Evolutionary conservation across 2,113 vertebrate genomes (phyloP).

Genomic region (Rhinolophus ferrumequinum): DNA sequence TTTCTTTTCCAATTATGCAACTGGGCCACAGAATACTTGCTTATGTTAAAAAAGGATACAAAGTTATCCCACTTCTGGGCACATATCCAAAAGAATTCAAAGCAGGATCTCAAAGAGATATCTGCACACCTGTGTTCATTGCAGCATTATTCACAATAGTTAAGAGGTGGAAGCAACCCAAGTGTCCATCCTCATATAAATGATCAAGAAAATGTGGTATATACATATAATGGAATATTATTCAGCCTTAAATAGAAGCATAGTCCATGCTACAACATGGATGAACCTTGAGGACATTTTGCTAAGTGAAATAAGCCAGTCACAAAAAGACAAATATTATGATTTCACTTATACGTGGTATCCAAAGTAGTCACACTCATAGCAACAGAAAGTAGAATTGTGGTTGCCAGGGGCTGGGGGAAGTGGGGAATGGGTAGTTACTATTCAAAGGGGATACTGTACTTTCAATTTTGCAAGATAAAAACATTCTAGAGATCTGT

Average conservation of each 20-base stretch:
- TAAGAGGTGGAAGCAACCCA: not conserved
- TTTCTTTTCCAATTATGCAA: slow-evolving; percentile 21
- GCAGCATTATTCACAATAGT: not conserved
- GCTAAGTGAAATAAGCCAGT: not conserved
- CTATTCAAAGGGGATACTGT: not conserved
- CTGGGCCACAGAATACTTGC: not conserved
- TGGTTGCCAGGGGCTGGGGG: not conserved
- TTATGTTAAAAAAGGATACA: not conserved
- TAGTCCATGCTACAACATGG: not conserved
- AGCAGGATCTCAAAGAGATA: not conserved
- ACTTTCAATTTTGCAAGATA: not conserved
- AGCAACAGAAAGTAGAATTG: not conserved
- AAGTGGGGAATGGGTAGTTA: not conserved
- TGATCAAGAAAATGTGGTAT: not conserved
- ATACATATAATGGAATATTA: not conserved
- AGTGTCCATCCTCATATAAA: not conserved
- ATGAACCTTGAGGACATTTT: not conserved
- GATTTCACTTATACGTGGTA: not conserved
- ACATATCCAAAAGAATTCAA: not conserved
- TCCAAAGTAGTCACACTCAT: not conserved
- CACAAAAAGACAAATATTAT: not conserved
- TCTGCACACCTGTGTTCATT: not conserved
- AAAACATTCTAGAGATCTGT: not conserved
- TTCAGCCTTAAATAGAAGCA: not conserved
- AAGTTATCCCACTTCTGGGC: not conserved